These are phyloP conservation scores for Crambe crambe DNA, from an alignment of 37 sponge, comb jelly and placozoan genomes.

Conservation along the genomic window DNA sequence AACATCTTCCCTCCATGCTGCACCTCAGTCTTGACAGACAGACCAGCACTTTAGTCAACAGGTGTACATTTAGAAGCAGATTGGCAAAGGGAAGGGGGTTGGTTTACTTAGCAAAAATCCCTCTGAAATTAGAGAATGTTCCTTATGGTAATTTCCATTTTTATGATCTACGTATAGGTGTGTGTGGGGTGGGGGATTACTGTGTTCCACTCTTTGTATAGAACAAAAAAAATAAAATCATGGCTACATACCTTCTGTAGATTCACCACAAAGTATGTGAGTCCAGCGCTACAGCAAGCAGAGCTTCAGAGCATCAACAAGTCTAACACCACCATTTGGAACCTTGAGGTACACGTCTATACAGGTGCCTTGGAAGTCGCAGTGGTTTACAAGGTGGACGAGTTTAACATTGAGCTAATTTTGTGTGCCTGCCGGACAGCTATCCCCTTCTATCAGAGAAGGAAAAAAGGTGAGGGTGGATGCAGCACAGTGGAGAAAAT, in stretches of 20 bases:
- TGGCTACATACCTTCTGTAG: no score
- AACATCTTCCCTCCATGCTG: slow-evolving; percentile 69
- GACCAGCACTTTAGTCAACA: slow-evolving; percentile 41
- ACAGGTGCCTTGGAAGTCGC: slow-evolving; percentile 76
- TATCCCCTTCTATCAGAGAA: slow-evolving; percentile 88
- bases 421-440: slow-evolving; percentile 59
- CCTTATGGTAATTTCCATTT: no score
- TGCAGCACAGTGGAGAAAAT: slow-evolving; percentile 82
- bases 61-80: no score
- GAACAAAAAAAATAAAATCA: no score
- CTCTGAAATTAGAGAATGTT: no score
- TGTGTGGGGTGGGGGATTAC: no score
- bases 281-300: slow-evolving; percentile 45
- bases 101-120: no score
- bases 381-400: slow-evolving; percentile 83
- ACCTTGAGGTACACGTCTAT: slow-evolving; percentile 67
- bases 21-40: slow-evolving; percentile 59
- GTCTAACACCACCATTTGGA: slow-evolving; percentile 21
- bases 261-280: slow-evolving; percentile 50
- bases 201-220: no score
- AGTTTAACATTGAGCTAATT: slow-evolving; percentile 85
- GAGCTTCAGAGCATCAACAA: slow-evolving; percentile 40
- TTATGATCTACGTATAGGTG: no score
- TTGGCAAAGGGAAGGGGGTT: no score
- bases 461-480: slow-evolving; percentile 79